A percentile compares a stretch with the other conserved stretches of the same genome.
Conservation (phyloP, 1,140 invertebrate genomes). For the Marisa cornuarietis region DNA sequence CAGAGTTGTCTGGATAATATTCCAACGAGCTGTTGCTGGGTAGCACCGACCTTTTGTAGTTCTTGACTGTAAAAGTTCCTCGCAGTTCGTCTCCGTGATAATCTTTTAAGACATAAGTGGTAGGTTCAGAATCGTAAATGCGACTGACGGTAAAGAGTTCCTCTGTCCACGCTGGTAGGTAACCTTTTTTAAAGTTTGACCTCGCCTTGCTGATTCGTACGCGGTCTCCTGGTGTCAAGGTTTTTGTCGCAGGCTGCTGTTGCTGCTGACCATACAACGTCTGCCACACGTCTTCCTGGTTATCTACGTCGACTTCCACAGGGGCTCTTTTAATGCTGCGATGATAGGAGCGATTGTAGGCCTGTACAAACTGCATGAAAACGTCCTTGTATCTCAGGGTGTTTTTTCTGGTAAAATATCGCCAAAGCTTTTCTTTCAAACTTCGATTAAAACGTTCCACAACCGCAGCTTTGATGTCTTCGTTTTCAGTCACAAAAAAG, state of each 20-base stretch:
- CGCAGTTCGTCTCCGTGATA: not conserved
- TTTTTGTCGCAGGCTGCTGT: not conserved
- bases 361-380: slow-evolving; percentile 54
- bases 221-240: not conserved
- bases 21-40: slow-evolving; percentile 4
- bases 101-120: slow-evolving; percentile 7
- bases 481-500: no score
- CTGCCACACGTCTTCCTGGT: no score
- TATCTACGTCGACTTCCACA: slow-evolving; percentile 32
- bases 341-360: slow-evolving; percentile 66
- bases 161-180: not conserved
- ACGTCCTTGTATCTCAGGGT: slow-evolving; percentile 63
- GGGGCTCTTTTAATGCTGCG: slow-evolving; percentile 63
- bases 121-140: not conserved
- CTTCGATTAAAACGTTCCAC: slow-evolving; percentile 68
- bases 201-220: not conserved
- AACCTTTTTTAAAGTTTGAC: not conserved
- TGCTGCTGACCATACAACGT: not conserved
- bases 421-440: slow-evolving; percentile 66
- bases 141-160: slow-evolving; percentile 5
- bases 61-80: slow-evolving; percentile 2
- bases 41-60: not conserved
- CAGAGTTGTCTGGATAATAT: slow-evolving; percentile 6
- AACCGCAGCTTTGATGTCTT: no score
- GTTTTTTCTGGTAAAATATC: slow-evolving; percentile 63